Evolutionary conservation across 2,888 invertebrate genomes (phyloP).

Genomic region (Notodonta ziczac): DNA sequence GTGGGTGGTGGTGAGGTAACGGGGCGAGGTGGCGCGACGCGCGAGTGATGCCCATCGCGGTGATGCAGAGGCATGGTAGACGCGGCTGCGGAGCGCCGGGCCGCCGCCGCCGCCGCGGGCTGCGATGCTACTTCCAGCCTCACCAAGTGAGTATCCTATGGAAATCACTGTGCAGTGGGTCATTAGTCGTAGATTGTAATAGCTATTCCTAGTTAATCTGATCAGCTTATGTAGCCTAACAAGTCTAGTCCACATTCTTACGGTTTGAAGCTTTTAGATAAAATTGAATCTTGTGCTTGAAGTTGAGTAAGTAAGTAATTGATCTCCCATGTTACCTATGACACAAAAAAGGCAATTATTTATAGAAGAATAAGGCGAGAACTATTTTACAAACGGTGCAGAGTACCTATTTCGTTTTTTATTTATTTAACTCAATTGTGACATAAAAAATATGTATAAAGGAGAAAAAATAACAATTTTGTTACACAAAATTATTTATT

Average conservation of each 20-base stretch:
- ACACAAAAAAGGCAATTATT: too few species aligned
- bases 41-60: conserved; percentile 79
- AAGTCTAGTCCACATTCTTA: neutral
- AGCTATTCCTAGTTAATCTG: neutral
- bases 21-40: conserved; percentile 56
- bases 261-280: too few species aligned
- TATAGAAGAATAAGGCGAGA: too few species aligned
- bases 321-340: too few species aligned
- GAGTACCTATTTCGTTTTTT: too few species aligned
- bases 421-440: too few species aligned
- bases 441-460: too few species aligned
- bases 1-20: conserved; percentile 63
- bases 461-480: too few species aligned
- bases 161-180: neutral
- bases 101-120: conserved; percentile 74
- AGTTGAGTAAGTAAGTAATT: too few species aligned
- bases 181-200: neutral
- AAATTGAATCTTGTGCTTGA: too few species aligned
- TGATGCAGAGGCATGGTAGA: conserved; percentile 84
- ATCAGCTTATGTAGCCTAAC: neutral
- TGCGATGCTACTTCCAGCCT: conserved; percentile 71
- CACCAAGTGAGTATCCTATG: conserved; percentile 70
- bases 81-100: conserved; percentile 82
- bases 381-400: too few species aligned
- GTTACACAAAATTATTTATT: too few species aligned